Evolutionary conservation across 2,888 invertebrate genomes (phyloP).

Genomic region (Caenorhabditis virilis): DNA sequence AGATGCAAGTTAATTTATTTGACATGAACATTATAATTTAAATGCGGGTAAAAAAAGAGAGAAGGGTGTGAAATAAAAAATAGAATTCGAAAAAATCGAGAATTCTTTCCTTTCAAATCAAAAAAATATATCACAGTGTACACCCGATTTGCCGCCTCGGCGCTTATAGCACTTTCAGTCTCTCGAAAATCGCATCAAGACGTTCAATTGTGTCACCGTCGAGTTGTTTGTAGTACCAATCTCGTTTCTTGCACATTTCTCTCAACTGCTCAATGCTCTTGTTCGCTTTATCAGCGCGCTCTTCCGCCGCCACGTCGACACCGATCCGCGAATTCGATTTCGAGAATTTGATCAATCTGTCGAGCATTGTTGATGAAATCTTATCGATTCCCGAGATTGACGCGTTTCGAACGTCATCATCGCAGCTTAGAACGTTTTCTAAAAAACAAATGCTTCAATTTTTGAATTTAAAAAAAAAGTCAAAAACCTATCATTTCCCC

Average conservation of each 20-base stretch:
- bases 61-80: no score
- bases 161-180: slow-evolving; percentile 12
- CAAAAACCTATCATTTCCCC: slow-evolving; percentile 19
- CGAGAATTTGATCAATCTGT: slow-evolving; percentile 19
- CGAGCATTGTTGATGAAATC: slow-evolving; percentile 11
- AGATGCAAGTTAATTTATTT: no score
- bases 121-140: no score
- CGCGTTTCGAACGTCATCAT: slow-evolving; percentile 3
- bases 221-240: slow-evolving; percentile 28
- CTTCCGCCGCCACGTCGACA: slow-evolving; percentile 45
- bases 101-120: no score
- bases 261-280: slow-evolving; percentile 23
- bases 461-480: not conserved
- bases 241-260: slow-evolving; percentile 11
- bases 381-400: slow-evolving; percentile 13
- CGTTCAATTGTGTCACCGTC: slow-evolving; percentile 11
- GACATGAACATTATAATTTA: no score
- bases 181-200: slow-evolving; percentile 16
- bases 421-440: slow-evolving; percentile 22
- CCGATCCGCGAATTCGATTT: slow-evolving; percentile 26
- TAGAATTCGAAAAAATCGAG: no score
- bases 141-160: no score
- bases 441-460: not conserved
- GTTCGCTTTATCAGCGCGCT: slow-evolving; percentile 38
- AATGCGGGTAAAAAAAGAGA: no score